A percentile compares a stretch with the other conserved stretches of the same genome.
Evolutionary conservation across 2,113 vertebrate species (phyloP).

Genomic region (Phycodurus eques): DNA sequence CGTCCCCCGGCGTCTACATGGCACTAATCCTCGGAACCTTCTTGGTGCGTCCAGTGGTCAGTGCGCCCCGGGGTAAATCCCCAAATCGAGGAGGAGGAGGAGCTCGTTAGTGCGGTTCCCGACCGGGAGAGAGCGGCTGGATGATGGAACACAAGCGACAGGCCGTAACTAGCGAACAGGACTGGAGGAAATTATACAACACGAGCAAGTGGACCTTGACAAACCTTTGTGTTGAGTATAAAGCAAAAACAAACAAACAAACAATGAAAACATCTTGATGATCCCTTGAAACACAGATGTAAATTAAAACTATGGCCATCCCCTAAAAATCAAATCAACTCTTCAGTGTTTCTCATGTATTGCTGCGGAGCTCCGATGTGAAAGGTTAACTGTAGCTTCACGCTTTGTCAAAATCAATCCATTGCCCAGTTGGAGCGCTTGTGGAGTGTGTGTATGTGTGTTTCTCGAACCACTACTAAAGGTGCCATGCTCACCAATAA

Average conservation of each 20-base stretch:
- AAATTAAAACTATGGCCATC: background rate
- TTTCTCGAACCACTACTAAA: background rate
- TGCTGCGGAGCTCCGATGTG: constrained; percentile 23
- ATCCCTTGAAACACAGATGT: background rate
- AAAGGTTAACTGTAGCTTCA: constrained; percentile 31
- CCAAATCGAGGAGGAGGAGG: constrained; percentile 45
- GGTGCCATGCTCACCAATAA: background rate
- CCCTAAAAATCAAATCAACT: background rate
- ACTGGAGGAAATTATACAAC: constrained; percentile 29
- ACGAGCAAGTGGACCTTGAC: constrained; percentile 32
- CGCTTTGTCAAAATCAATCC: constrained; percentile 25
- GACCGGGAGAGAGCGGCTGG: constrained; percentile 46
- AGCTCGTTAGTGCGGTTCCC: constrained; percentile 73
- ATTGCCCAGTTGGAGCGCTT: background rate
- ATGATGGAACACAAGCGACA: constrained; percentile 73
- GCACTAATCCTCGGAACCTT: constrained; percentile 49
- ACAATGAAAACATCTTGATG: constrained; percentile 15
- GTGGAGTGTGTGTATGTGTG: background rate
- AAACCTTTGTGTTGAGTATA: constrained; percentile 25
- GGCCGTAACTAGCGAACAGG: constrained; percentile 39
- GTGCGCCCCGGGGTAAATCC: constrained; percentile 64
- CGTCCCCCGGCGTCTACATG: constrained; percentile 33
- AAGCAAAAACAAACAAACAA: constrained; percentile 20
- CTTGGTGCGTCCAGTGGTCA: constrained; percentile 47
- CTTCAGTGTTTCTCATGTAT: constrained; percentile 20